Percentiles rank a stretch among this genome's conserved stretches.
Evolutionary conservation across 1,140 invertebrate genomes (phyloP).

Genomic region (Bombus haemorrhoidalis): DNA sequence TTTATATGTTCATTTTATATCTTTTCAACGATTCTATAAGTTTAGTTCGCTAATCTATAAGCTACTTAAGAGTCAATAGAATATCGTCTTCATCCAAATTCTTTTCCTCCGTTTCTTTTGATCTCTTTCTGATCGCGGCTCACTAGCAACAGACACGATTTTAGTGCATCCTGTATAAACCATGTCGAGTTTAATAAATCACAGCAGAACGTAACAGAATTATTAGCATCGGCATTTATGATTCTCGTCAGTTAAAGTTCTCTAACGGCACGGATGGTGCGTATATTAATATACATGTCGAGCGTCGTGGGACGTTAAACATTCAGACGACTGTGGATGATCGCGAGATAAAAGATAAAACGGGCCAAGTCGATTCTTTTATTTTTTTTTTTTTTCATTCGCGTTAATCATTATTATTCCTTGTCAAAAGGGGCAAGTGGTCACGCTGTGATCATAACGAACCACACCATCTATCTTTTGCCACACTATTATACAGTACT

Average conservation of each 20-base stretch:
- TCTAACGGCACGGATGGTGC: neutral
- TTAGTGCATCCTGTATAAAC: neutral
- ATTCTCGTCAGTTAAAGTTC: neutral
- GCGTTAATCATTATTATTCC: slow-evolving; percentile 56
- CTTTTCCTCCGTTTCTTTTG: neutral
- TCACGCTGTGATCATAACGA: slow-evolving; percentile 44
- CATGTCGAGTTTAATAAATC: slow-evolving; percentile 6
- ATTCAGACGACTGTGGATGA: neutral
- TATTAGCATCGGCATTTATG: slow-evolving; percentile 22
- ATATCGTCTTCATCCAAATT: neutral
- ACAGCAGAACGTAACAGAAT: slow-evolving; percentile 20
- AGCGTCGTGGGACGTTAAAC: neutral
- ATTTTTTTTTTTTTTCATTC: neutral
- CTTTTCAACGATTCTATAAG: neutral
- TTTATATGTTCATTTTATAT: neutral
- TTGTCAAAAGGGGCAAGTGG: slow-evolving; percentile 24
- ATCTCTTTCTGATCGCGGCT: neutral
- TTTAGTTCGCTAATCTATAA: no score
- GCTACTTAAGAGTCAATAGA: no score
- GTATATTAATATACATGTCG: slow-evolving; percentile 17
- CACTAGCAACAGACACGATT: neutral
- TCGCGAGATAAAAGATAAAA: slow-evolving; percentile 5
- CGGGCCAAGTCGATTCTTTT: neutral
- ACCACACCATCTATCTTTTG: neutral
- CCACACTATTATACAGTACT: neutral